phyloP scores from a whole-genome alignment of 2,888 invertebrate species.

The Saturnia japonica region DNA sequence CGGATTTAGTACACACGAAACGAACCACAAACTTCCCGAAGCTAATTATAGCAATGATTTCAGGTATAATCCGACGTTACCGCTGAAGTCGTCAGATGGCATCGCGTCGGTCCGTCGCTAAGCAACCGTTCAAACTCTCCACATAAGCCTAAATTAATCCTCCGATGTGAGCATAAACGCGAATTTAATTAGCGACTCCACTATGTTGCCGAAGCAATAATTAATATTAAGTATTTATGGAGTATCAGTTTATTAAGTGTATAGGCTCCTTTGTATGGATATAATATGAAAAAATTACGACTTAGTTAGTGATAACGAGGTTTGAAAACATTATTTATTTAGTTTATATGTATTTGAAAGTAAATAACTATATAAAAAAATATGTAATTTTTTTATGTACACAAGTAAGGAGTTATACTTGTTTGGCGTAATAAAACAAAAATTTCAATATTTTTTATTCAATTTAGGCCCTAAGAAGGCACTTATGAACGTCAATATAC shows the following conservation, averaged over 20 bases:
- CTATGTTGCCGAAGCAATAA: conserved; percentile 17
- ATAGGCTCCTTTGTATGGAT: background rate
- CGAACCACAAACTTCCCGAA: conserved; percentile 7
- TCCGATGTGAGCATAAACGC: conserved; percentile 51
- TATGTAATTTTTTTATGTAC: too few species aligned
- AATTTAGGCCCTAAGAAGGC: too few species aligned
- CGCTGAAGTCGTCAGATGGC: conserved; percentile 29
- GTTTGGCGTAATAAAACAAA: too few species aligned
- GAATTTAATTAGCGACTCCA: conserved; percentile 57
- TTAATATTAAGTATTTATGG: conserved; percentile 11
- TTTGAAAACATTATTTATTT: background rate
- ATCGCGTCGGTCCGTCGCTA: conserved; percentile 37
- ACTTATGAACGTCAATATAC: too few species aligned
- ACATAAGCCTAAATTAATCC: conserved; percentile 50
- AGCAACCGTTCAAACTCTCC: conserved; percentile 32
- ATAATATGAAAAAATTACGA: background rate
- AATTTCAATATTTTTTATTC: too few species aligned
- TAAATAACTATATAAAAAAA: background rate
- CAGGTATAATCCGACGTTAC: conserved; percentile 14
- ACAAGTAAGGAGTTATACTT: too few species aligned
- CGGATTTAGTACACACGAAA: background rate
- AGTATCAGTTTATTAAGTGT: conserved; percentile 5
- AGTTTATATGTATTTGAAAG: background rate
- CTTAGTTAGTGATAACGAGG: background rate
- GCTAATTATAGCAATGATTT: conserved; percentile 16